Conservation (phyloP, 2,888 invertebrate genomes). For the Philopedon plagiatum region DNA sequence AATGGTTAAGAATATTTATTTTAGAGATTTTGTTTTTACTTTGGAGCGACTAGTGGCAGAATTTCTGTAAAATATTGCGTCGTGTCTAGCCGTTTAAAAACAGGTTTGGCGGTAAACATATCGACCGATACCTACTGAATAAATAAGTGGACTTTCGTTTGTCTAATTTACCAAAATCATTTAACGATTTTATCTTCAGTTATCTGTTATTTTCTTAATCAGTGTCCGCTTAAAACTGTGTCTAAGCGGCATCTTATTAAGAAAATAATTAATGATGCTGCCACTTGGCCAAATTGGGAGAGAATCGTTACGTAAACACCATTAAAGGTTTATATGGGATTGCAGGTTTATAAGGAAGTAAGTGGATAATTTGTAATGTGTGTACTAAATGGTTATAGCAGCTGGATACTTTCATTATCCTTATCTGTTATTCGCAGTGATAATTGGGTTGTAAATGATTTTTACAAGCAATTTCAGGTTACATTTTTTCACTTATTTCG, state of each 20-base stretch:
- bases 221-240: not conserved
- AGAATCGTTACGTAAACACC: constrained; percentile 8
- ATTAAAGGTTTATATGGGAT: constrained; percentile 13
- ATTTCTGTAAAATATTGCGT: no score
- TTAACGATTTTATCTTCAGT: constrained; percentile 2
- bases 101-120: no score
- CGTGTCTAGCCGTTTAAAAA: no score
- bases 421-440: not conserved
- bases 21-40: no score
- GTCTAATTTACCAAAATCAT: not conserved
- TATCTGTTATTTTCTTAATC: not conserved
- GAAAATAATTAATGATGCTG: constrained; percentile 15
- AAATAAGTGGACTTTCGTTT: not conserved
- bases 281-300: not conserved
- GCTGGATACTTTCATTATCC: not conserved
- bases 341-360: not conserved
- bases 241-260: constrained; percentile 18
- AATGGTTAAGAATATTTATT: no score
- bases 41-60: no score
- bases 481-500: no score
- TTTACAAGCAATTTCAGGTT: not conserved
- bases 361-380: not conserved
- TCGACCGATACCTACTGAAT: not conserved
- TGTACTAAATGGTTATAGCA: no score
- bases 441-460: not conserved